Conservation (phyloP, 1,140 invertebrate species). For the Cyclargus thomasi region DNA sequence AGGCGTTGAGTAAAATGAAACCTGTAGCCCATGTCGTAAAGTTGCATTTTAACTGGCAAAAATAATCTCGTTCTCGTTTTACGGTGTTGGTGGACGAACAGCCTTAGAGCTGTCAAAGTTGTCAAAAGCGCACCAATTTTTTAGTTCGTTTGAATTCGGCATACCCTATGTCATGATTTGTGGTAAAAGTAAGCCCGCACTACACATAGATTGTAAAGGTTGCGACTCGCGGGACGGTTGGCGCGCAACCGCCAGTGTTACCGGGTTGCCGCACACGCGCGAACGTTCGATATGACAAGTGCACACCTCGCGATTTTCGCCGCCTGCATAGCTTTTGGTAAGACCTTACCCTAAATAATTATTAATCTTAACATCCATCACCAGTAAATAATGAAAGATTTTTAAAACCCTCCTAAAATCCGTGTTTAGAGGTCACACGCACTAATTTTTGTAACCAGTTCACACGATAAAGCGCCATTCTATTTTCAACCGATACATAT, state of each 20-base stretch:
- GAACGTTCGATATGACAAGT: conserved; percentile 56
- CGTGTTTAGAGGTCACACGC: conserved; percentile 7
- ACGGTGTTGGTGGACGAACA: too few relatives aligned
- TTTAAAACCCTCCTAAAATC: neutral
- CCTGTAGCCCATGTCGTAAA: too few relatives aligned
- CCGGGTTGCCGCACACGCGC: conserved; percentile 44
- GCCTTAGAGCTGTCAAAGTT: too few relatives aligned
- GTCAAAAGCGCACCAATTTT: too few relatives aligned
- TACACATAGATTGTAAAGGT: conserved; percentile 38
- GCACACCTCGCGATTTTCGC: conserved; percentile 44
- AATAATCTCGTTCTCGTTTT: too few relatives aligned
- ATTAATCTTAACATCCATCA: neutral
- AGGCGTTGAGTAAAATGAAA: too few relatives aligned
- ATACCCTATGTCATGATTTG: too few relatives aligned
- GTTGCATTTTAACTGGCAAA: too few relatives aligned
- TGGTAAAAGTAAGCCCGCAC: conserved; percentile 27
- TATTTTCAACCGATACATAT: neutral
- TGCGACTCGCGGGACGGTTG: conserved; percentile 30
- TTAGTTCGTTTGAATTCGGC: too few relatives aligned
- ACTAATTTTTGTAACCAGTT: conserved; percentile 4
- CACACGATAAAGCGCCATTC: neutral
- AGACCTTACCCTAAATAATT: conserved; percentile 28
- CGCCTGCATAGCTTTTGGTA: conserved; percentile 50
- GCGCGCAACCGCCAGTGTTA: conserved; percentile 49
- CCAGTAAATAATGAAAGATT: neutral